Evolutionary conservation across 1,140 invertebrate species (phyloP).

Genomic region (Listronotus bonariensis): DNA sequence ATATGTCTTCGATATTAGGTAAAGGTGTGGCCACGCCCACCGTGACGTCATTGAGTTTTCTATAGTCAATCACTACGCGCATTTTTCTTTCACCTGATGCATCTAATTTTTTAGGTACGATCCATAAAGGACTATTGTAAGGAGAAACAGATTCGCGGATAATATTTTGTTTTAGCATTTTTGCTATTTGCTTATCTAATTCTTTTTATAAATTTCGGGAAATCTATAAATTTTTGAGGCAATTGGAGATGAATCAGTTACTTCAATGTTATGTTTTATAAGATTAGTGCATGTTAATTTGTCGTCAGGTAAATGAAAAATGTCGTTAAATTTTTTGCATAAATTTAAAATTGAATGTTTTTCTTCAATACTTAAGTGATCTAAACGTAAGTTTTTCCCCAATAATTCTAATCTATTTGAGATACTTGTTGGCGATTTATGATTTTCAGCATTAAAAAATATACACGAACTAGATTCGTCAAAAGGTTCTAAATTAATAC

Average conservation of each 20-base stretch:
- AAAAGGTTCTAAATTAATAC: slow-evolving; percentile 20
- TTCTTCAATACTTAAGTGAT: slow-evolving; percentile 42
- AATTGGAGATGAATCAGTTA: slow-evolving; percentile 41
- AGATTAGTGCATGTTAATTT: slow-evolving; percentile 33
- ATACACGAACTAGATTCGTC: slow-evolving; percentile 16
- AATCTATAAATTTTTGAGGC: slow-evolving; percentile 49
- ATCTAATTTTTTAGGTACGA: slow-evolving; percentile 55
- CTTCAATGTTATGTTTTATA: slow-evolving; percentile 45
- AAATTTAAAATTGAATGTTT: slow-evolving; percentile 19
- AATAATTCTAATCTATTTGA: slow-evolving; percentile 9
- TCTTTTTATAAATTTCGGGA: slow-evolving; percentile 54
- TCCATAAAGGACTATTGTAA: slow-evolving; percentile 53
- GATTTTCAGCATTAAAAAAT: not conserved
- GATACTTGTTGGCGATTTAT: not conserved
- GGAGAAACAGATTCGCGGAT: slow-evolving; percentile 50
- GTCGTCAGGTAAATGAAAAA: slow-evolving; percentile 43
- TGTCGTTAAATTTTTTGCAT: slow-evolving; percentile 40
- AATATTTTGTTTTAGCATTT: slow-evolving; percentile 55
- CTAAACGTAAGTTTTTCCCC: slow-evolving; percentile 21
- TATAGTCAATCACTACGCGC: slow-evolving; percentile 54
- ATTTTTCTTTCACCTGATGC: slow-evolving; percentile 54
- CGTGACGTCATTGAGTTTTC: slow-evolving; percentile 53
- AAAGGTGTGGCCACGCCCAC: slow-evolving; percentile 58
- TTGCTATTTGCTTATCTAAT: slow-evolving; percentile 52
- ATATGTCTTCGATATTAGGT: slow-evolving; percentile 58